These are phyloP conservation scores for Subanguina moxae DNA, from an alignment of 1,140 invertebrate genomes.

Conservation along the genomic window DNA sequence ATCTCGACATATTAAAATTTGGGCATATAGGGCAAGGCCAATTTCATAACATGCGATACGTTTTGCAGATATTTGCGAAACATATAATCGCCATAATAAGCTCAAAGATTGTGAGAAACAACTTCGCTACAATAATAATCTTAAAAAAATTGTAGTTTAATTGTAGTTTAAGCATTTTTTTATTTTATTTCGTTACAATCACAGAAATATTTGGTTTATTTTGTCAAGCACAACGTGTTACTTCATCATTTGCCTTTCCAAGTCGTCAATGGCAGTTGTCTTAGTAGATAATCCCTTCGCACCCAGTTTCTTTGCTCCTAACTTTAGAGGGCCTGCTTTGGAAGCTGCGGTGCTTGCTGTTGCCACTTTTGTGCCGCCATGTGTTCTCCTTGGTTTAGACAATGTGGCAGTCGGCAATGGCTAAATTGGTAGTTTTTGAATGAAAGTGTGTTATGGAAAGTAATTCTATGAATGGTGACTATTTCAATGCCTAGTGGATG, in stretches of 20 bases:
- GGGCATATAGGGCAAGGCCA: too few relatives aligned
- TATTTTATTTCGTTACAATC: too few relatives aligned
- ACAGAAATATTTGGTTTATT: too few relatives aligned
- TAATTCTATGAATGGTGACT: neutral
- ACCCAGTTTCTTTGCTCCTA: neutral
- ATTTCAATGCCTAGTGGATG: neutral
- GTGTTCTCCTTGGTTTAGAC: neutral
- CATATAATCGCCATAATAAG: too few relatives aligned
- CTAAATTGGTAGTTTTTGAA: neutral
- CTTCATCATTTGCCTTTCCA: slow-evolving; percentile 5
- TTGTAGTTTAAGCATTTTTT: too few relatives aligned
- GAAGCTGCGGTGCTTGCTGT: neutral
- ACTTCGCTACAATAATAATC: too few relatives aligned
- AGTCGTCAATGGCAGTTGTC: neutral
- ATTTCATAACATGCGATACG: too few relatives aligned
- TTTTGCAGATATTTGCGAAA: too few relatives aligned
- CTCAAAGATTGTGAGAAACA: too few relatives aligned
- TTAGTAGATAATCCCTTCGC: neutral
- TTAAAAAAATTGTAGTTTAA: too few relatives aligned
- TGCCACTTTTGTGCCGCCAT: neutral
- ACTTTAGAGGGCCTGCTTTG: slow-evolving; percentile 9
- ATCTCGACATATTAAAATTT: too few relatives aligned
- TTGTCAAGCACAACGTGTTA: neutral
- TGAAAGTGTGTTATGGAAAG: neutral
- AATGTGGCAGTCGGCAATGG: neutral